Evolutionary conservation across 2,888 invertebrate genomes (phyloP).

Genomic region (Nemoura dubitans): DNA sequence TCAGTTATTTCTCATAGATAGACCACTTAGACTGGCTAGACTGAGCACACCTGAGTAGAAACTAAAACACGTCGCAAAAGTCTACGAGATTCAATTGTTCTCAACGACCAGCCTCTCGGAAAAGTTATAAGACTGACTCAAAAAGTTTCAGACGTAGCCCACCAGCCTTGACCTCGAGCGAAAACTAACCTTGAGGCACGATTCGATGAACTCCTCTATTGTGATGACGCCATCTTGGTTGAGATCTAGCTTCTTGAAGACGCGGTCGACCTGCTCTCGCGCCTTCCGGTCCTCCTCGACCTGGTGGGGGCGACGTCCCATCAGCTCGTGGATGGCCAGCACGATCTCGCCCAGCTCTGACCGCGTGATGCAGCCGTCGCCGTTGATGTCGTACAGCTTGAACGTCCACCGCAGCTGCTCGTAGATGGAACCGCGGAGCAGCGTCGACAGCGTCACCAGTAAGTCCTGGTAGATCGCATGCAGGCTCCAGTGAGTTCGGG

Average conservation of each 20-base stretch:
- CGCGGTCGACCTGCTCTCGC: conserved; percentile 86
- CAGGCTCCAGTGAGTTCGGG: too few species aligned
- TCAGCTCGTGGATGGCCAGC: conserved; percentile 90
- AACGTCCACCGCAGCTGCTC: conserved; percentile 97
- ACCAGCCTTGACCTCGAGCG: too few species aligned
- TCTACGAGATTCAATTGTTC: too few species aligned
- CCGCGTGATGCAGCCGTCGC: conserved; percentile 94
- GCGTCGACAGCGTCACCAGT: conserved; percentile 84
- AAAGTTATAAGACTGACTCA: too few species aligned
- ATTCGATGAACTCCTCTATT: conserved; percentile 94
- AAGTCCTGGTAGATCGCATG: neutral
- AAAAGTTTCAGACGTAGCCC: too few species aligned
- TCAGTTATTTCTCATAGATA: too few species aligned
- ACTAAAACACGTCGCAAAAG: too few species aligned
- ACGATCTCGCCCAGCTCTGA: conserved; percentile 89
- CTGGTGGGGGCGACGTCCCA: conserved; percentile 80
- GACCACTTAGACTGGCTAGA: too few species aligned
- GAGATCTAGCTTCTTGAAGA: conserved; percentile 89
- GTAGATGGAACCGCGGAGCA: conserved; percentile 91
- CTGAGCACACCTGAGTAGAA: too few species aligned
- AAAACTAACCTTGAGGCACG: conserved; percentile 80
- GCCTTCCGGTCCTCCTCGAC: conserved; percentile 86
- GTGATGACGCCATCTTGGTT: conserved; percentile 95
- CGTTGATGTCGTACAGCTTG: conserved; percentile 94
- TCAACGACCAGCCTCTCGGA: too few species aligned